A percentile compares a stretch with the other conserved stretches of the same genome.
These are phyloP conservation scores for Gobiocypris rarus DNA, from an alignment of 2,113 vertebrate species.

Conservation along the genomic window DNA sequence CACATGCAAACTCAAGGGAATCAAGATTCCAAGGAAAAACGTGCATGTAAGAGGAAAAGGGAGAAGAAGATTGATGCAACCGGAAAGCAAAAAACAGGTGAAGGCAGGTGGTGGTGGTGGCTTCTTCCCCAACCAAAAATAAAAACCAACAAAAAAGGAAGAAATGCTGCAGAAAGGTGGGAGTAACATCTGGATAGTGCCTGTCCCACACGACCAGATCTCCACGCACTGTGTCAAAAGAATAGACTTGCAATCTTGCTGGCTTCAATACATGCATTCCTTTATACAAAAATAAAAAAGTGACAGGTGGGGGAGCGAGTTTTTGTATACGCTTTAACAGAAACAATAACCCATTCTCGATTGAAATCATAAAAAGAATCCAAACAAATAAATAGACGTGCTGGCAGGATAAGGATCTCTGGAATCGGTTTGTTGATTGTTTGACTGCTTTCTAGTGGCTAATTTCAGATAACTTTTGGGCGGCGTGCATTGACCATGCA, in stretches of 20 bases:
- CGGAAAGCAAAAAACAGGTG: slow-evolving; percentile 79
- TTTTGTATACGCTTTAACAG: slow-evolving; percentile 60
- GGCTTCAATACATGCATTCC: slow-evolving; percentile 77
- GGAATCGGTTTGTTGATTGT: slow-evolving; percentile 70
- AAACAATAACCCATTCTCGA: slow-evolving; percentile 79
- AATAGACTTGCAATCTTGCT: slow-evolving; percentile 70
- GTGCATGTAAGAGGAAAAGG: slow-evolving; percentile 92
- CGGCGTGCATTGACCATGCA: slow-evolving; percentile 99
- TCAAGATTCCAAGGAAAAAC: slow-evolving; percentile 91
- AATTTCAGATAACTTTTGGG: slow-evolving; percentile 90
- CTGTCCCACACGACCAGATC: slow-evolving; percentile 73
- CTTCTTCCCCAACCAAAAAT: slow-evolving; percentile 78
- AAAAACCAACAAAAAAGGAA: slow-evolving; percentile 61
- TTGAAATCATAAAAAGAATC: slow-evolving; percentile 70
- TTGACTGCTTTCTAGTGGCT: slow-evolving; percentile 85
- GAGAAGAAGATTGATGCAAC: slow-evolving; percentile 87
- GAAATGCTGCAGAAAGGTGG: slow-evolving; percentile 78
- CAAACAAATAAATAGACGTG: slow-evolving; percentile 80
- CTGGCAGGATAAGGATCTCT: slow-evolving; percentile 82
- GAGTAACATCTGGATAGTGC: slow-evolving; percentile 78
- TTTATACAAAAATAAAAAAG: slow-evolving; percentile 74
- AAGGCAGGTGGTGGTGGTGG: slow-evolving; percentile 60
- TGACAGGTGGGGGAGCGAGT: slow-evolving; percentile 65
- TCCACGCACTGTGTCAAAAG: slow-evolving; percentile 63
- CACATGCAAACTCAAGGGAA: slow-evolving; percentile 95